Evolutionary conservation across 2,888 invertebrate genomes (phyloP).

Genomic region (Drosophila cognata): DNA sequence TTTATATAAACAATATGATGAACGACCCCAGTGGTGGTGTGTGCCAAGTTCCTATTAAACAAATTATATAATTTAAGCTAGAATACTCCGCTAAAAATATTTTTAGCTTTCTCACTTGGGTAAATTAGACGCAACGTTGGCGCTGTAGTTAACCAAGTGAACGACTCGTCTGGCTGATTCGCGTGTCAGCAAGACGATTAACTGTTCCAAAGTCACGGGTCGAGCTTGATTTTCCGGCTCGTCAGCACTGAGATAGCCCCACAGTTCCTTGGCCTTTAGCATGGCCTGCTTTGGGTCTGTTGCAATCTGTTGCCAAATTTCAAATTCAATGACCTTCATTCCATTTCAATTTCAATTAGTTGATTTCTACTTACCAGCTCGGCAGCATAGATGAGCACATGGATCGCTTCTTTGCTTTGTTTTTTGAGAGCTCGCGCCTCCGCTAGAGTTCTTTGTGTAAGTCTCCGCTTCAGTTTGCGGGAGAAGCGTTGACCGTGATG

Average conservation of each 20-base stretch:
- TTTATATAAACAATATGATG: slow-evolving; percentile 87
- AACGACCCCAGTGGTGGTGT: slow-evolving; percentile 86
- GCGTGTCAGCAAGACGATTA: slow-evolving; percentile 90
- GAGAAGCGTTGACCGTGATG: slow-evolving; percentile 92
- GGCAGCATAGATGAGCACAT: slow-evolving; percentile 91
- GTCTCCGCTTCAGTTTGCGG: slow-evolving; percentile 90
- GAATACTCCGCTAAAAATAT: not conserved
- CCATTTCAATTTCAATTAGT: not conserved
- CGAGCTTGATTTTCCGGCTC: slow-evolving; percentile 95
- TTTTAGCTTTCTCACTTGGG: slow-evolving; percentile 86
- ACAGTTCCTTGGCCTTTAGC: slow-evolving; percentile 90
- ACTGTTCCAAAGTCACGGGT: slow-evolving; percentile 91
- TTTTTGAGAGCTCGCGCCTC: slow-evolving; percentile 93
- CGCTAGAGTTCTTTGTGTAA: slow-evolving; percentile 91
- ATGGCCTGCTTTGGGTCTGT: slow-evolving; percentile 92
- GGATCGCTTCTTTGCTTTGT: slow-evolving; percentile 90
- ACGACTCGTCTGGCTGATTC: slow-evolving; percentile 92
- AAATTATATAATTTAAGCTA: not conserved
- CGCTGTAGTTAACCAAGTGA: slow-evolving; percentile 91
- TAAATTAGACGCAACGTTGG: slow-evolving; percentile 86
- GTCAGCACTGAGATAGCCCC: slow-evolving; percentile 89
- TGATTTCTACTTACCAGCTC: slow-evolving; percentile 88
- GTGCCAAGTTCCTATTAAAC: slow-evolving; percentile 85
- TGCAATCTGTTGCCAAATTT: slow-evolving; percentile 87
- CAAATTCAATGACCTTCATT: not conserved